A percentile compares a stretch with the other conserved stretches of the same genome.
Evolutionary conservation across 2,797 vertebrate species (phyloP).

Genomic region (Lagodon rhomboides): DNA sequence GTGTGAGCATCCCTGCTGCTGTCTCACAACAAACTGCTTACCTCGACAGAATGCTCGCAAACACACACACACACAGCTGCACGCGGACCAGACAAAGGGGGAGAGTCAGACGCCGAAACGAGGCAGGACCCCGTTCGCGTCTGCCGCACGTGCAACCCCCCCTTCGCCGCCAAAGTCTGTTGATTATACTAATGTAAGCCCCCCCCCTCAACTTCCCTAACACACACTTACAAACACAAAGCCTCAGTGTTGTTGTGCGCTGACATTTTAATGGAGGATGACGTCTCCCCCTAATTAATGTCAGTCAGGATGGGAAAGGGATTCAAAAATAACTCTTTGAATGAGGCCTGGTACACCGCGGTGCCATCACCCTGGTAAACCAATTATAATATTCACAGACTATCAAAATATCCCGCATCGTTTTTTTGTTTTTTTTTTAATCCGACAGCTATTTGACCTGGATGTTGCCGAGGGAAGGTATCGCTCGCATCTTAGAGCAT

Average conservation of each 20-base stretch:
- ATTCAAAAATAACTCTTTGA: conserved; percentile 58
- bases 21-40: conserved; percentile 78
- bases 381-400: conserved; percentile 39
- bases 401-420: conserved; percentile 37
- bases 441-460: conserved; percentile 39
- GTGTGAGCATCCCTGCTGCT: conserved; percentile 78
- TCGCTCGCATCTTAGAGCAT: conserved; percentile 7
- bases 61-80: conserved; percentile 51
- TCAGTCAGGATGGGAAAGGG: conserved; percentile 56
- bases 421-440: neutral
- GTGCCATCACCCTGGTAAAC: conserved; percentile 25
- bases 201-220: neutral
- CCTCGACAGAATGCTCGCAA: conserved; percentile 69
- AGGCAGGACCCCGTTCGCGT: conserved; percentile 6
- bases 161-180: neutral
- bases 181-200: conserved; percentile 31
- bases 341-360: conserved; percentile 18
- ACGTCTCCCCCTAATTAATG: conserved; percentile 60
- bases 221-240: conserved; percentile 31
- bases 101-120: conserved; percentile 31
- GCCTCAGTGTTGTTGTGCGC: conserved; percentile 14
- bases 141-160: conserved; percentile 7
- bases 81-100: conserved; percentile 50
- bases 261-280: conserved; percentile 55
- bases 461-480: neutral